A percentile compares a stretch with the other conserved stretches of the same genome.
Evolutionary conservation across 2,113 vertebrate genomes (phyloP).

Genomic region (Bostrychus sinensis): DNA sequence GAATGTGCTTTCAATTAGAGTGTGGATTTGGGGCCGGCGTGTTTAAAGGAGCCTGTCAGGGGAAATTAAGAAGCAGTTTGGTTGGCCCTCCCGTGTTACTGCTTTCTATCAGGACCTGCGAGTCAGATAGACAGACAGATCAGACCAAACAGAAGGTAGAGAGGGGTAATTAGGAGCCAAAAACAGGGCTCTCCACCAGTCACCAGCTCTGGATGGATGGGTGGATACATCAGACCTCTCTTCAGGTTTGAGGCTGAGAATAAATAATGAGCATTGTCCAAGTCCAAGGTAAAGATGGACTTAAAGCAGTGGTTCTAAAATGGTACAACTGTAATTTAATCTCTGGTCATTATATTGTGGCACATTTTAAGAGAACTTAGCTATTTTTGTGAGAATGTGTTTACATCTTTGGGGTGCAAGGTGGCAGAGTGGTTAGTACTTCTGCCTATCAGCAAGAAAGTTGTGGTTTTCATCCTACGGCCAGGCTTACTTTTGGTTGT

Average conservation of each 20-base stretch:
- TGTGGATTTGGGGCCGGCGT: constrained; percentile 85
- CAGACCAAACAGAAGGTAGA: constrained; percentile 64
- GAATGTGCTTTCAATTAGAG: constrained; percentile 99
- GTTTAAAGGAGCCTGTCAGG: constrained; percentile 98
- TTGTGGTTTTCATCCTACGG: too few relatives aligned
- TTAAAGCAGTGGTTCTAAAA: too few relatives aligned
- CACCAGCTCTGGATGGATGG: constrained; percentile 49
- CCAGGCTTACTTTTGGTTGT: too few relatives aligned
- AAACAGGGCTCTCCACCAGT: constrained; percentile 53
- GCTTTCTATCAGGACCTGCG: constrained; percentile 90
- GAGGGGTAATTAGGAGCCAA: constrained; percentile 62
- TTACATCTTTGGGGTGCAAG: too few relatives aligned
- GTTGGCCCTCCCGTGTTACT: constrained; percentile 87
- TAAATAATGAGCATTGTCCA: constrained; percentile 17
- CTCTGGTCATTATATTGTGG: too few relatives aligned
- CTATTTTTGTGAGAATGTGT: too few relatives aligned
- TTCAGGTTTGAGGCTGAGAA: constrained; percentile 7
- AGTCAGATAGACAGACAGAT: constrained; percentile 57
- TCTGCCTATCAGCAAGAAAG: too few relatives aligned
- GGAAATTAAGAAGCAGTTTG: constrained; percentile 98
- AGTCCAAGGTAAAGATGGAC: not conserved
- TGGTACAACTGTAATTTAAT: too few relatives aligned
- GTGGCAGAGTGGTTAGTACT: too few relatives aligned
- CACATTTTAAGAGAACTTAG: too few relatives aligned
- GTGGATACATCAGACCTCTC: constrained; percentile 26